Evolutionary conservation across 2,888 invertebrate species (phyloP).

Genomic region (Cyrtodaria siliqua): DNA sequence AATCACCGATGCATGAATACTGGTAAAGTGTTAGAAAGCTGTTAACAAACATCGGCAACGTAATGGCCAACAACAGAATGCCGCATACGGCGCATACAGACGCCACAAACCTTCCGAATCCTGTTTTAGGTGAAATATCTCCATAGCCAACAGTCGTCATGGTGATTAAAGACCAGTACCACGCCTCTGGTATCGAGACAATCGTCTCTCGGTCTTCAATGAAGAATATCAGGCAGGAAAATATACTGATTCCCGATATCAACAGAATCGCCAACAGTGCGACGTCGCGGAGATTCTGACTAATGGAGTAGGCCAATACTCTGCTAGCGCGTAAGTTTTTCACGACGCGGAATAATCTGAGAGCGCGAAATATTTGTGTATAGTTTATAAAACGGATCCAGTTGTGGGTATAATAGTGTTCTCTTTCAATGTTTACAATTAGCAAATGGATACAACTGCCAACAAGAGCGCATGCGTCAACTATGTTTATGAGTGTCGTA

Average conservation of each 20-base stretch:
- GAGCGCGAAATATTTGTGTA: conserved; percentile 54
- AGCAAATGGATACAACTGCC: conserved; percentile 34
- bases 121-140: conserved; percentile 56
- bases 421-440: conserved; percentile 14
- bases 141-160: conserved; percentile 70
- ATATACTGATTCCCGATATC: conserved; percentile 49
- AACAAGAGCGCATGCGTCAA: conserved; percentile 50
- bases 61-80: conserved; percentile 57
- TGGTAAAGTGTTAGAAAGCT: conserved; percentile 64
- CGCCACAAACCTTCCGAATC: conserved; percentile 42
- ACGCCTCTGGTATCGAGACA: conserved; percentile 51
- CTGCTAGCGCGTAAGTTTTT: conserved; percentile 51
- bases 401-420: conserved; percentile 38
- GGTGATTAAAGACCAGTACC: conserved; percentile 67
- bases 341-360: conserved; percentile 57
- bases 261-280: conserved; percentile 42
- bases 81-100: conserved; percentile 53
- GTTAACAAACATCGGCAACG: conserved; percentile 66
- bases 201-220: conserved; percentile 39
- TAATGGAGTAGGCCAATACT: conserved; percentile 52
- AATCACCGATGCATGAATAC: conserved; percentile 47
- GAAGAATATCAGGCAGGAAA: conserved; percentile 57
- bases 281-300: conserved; percentile 52
- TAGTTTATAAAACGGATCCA: conserved; percentile 48
- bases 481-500: conserved; percentile 39